phyloP scores from a whole-genome alignment of 2,888 invertebrate genomes.

The Scrobipalpa costella region DNA sequence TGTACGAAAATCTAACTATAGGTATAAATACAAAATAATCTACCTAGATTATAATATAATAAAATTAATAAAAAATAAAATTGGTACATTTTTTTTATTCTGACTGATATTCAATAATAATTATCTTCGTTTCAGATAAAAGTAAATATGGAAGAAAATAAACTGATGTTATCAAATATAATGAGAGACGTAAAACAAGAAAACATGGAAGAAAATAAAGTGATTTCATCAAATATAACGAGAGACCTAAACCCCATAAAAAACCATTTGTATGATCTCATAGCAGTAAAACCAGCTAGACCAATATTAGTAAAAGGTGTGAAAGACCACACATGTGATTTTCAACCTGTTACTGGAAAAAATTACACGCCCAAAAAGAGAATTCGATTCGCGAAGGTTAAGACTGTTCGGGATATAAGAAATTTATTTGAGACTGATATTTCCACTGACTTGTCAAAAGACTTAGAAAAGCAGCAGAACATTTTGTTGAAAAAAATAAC shows the following conservation, averaged over 20 bases:
- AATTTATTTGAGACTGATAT: constrained; percentile 62
- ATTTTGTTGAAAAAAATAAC: constrained; percentile 63
- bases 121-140: too few species aligned
- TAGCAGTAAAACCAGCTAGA: constrained; percentile 50
- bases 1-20: too few species aligned
- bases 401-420: constrained; percentile 66
- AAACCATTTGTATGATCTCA: constrained; percentile 59
- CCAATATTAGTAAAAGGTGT: constrained; percentile 43
- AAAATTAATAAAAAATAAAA: too few species aligned
- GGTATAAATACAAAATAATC: too few species aligned
- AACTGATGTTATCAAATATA: constrained; percentile 40
- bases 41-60: too few species aligned
- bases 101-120: too few species aligned
- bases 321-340: constrained; percentile 46
- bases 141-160: too few species aligned
- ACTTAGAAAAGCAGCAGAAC: constrained; percentile 62
- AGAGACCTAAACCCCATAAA: constrained; percentile 45
- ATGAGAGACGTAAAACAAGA: constrained; percentile 44
- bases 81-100: too few species aligned
- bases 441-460: constrained; percentile 49
- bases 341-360: constrained; percentile 58
- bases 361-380: constrained; percentile 61
- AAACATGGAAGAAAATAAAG: constrained; percentile 51
- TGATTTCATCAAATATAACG: constrained; percentile 60
- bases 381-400: constrained; percentile 57